A percentile compares a stretch with the other conserved stretches of the same genome.
Conservation (phyloP, 2,797 vertebrate genomes). For the Peromyscus melanophrys region DNA sequence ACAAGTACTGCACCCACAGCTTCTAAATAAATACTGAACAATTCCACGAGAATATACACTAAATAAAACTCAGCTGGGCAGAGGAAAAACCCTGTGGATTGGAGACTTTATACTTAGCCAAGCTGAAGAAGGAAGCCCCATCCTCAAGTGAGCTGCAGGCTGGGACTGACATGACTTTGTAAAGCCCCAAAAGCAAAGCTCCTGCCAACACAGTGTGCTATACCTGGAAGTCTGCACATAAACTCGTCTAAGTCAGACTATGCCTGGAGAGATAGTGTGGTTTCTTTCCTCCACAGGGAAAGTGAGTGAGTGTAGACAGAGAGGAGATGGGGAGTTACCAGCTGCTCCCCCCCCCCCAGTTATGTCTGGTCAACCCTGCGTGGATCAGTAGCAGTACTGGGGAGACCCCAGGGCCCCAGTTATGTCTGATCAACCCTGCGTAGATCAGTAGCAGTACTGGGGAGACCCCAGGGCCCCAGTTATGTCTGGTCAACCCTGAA, state of each 20-base stretch:
- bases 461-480: no score
- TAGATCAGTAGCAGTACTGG: no score
- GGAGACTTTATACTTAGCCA: neutral
- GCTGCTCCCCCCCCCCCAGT: neutral
- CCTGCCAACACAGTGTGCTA: fast-evolving
- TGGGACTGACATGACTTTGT: neutral
- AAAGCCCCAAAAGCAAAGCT: neutral
- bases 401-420: neutral
- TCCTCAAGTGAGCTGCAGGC: neutral
- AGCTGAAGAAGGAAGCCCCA: neutral
- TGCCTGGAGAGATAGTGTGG: neutral
- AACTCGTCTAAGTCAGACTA: neutral
- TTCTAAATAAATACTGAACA: neutral
- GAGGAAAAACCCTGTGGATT: neutral
- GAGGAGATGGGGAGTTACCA: neutral
- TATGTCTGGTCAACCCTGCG: neutral
- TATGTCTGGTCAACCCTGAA: no score
- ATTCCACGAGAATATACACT: neutral
- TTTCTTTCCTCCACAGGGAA: neutral
- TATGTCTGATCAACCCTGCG: neutral
- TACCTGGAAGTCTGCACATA: neutral
- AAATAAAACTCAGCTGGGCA: neutral
- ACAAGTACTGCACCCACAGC: no score
- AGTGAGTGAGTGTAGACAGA: neutral
- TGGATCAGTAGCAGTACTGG: neutral